A percentile compares a stretch with the other conserved stretches of the same genome.
phyloP scores from a whole-genome alignment of 2,888 invertebrate genomes.

The Drosophila mettleri region DNA sequence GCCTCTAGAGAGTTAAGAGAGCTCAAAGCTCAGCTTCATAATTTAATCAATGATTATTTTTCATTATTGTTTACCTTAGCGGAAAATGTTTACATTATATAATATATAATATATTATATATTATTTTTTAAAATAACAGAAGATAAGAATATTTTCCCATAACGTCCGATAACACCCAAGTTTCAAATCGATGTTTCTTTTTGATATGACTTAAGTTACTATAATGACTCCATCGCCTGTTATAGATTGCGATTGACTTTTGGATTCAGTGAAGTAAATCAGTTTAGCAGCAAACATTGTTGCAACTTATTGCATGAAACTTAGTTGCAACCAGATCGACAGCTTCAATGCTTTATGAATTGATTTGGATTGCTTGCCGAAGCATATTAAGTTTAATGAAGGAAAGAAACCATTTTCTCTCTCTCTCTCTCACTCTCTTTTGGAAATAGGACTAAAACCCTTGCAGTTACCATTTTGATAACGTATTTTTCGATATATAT shows the following conservation, averaged over 20 bases:
- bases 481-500: constrained; percentile 9
- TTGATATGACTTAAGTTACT: not conserved
- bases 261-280: not conserved
- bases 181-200: not conserved
- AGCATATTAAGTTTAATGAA: constrained; percentile 21
- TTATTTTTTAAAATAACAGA: no score
- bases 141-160: no score
- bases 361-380: constrained; percentile 53
- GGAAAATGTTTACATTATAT: no score
- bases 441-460: constrained; percentile 50
- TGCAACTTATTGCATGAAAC: not conserved
- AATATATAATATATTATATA: no score
- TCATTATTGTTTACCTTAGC: no score
- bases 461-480: constrained; percentile 42
- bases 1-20: no score
- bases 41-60: no score
- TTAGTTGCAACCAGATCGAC: not conserved
- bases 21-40: no score
- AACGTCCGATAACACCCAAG: no score
- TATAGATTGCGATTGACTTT: not conserved
- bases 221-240: not conserved
- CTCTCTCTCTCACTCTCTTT: constrained; percentile 18
- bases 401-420: constrained; percentile 21
- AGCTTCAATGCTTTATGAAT: constrained; percentile 18
- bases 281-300: not conserved